A percentile compares a stretch with the other conserved stretches of the same genome.
Conservation (phyloP, 2,113 vertebrate genomes). For the Empidonax alnorum region DNA sequence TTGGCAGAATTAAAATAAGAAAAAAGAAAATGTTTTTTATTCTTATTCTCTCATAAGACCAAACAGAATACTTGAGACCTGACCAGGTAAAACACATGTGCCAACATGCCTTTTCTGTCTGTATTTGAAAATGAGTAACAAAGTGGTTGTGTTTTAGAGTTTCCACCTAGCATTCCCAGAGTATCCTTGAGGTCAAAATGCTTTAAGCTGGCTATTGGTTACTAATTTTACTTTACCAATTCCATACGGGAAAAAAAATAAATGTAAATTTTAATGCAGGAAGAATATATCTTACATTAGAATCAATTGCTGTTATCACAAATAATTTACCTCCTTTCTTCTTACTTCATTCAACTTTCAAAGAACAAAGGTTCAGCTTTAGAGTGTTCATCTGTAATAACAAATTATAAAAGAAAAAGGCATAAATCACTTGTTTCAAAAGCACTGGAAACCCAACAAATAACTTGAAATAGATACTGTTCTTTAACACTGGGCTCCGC, state of each 20-base stretch:
- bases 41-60: background rate
- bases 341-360: background rate
- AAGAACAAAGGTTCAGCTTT: background rate
- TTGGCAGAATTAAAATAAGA: background rate
- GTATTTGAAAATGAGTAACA: background rate
- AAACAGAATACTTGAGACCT: background rate
- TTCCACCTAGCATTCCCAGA: background rate
- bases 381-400: background rate
- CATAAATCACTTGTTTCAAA: background rate
- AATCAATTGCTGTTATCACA: background rate
- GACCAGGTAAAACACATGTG: background rate
- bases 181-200: background rate
- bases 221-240: background rate
- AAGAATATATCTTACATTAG: background rate
- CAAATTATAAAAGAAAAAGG: background rate
- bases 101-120: background rate
- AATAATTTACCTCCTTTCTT: background rate
- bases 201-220: background rate
- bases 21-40: background rate
- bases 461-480: background rate
- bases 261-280: background rate
- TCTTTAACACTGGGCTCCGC: background rate
- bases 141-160: background rate
- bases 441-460: background rate
- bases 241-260: background rate